phyloP scores from a whole-genome alignment of 2,113 vertebrate genomes.

The Tylochromis polylepis region DNA sequence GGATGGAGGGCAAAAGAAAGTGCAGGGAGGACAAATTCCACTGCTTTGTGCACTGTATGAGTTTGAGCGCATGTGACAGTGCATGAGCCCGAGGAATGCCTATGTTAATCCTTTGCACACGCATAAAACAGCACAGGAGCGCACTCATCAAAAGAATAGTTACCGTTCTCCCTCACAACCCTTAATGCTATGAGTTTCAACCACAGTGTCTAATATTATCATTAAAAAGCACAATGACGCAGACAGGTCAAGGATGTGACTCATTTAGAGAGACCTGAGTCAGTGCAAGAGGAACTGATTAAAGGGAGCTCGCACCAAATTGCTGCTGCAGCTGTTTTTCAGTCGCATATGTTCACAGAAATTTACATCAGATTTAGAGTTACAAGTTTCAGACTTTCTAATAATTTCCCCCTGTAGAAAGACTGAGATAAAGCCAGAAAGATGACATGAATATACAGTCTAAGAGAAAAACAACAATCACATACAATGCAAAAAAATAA shows the following conservation, averaged over 20 bases:
- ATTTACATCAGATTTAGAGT: not conserved
- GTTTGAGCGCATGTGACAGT: constrained; percentile 57
- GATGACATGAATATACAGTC: not conserved
- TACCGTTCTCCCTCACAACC: not conserved
- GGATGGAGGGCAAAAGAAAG: constrained; percentile 14
- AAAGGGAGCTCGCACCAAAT: not conserved
- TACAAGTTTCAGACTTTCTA: not conserved
- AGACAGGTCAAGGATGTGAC: constrained; percentile 42
- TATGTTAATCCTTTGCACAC: constrained; percentile 41
- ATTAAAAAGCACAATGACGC: constrained; percentile 19
- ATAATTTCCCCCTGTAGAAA: not conserved
- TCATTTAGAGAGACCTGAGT: constrained; percentile 43
- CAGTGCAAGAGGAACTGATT: constrained; percentile 26
- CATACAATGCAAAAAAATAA: not conserved
- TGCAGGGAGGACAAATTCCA: constrained; percentile 53
- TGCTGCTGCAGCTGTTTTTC: constrained; percentile 5
- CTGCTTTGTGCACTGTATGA: constrained; percentile 54
- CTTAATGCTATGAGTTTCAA: not conserved
- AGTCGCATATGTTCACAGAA: not conserved
- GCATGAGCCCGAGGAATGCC: constrained; percentile 65
- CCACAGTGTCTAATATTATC: constrained; percentile 24
- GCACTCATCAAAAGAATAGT: constrained; percentile 32
- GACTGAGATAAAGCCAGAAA: not conserved
- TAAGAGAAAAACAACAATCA: not conserved
- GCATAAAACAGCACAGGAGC: not conserved